These are phyloP conservation scores for Thamnaconus septentrionalis DNA, from an alignment of 2,113 vertebrate species.

Conservation along the genomic window DNA sequence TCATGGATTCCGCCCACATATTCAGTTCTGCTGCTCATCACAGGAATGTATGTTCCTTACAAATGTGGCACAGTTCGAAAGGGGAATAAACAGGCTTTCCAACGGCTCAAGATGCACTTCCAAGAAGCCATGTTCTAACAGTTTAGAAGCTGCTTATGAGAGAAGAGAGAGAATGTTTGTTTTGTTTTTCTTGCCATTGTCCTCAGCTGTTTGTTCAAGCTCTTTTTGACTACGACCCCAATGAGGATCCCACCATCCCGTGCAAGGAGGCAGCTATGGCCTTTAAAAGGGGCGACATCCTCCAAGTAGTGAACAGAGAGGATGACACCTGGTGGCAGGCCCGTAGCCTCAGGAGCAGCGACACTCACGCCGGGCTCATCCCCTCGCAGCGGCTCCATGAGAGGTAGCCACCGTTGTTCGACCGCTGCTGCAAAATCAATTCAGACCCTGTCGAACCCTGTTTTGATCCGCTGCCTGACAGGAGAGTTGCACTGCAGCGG, in stretches of 20 bases:
- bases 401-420: slow-evolving; percentile 73
- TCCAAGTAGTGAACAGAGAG: slow-evolving; percentile 90
- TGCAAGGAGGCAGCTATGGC: slow-evolving; percentile 90
- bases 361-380: slow-evolving; percentile 84
- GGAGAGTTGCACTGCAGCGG: slow-evolving; percentile 86
- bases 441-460: slow-evolving; percentile 2
- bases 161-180: neutral
- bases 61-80: too few species aligned
- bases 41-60: too few species aligned
- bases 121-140: too few species aligned
- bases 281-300: slow-evolving; percentile 88
- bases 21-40: too few species aligned
- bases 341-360: slow-evolving; percentile 77
- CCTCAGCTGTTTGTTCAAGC: slow-evolving; percentile 88
- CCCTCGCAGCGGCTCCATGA: slow-evolving; percentile 93
- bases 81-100: too few species aligned
- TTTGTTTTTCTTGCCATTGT: slow-evolving; percentile 21
- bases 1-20: too few species aligned
- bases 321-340: slow-evolving; percentile 97
- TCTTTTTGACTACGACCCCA: slow-evolving; percentile 89
- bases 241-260: slow-evolving; percentile 87
- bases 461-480: slow-evolving; percentile 59
- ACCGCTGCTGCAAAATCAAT: neutral
- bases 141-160: neutral
- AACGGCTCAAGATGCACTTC: too few species aligned